Evolutionary conservation across 2,113 vertebrate genomes (phyloP), one percentile per base, ranked within the genome.

Genomic region (Pseudolaguvia tuberculata): DNA sequence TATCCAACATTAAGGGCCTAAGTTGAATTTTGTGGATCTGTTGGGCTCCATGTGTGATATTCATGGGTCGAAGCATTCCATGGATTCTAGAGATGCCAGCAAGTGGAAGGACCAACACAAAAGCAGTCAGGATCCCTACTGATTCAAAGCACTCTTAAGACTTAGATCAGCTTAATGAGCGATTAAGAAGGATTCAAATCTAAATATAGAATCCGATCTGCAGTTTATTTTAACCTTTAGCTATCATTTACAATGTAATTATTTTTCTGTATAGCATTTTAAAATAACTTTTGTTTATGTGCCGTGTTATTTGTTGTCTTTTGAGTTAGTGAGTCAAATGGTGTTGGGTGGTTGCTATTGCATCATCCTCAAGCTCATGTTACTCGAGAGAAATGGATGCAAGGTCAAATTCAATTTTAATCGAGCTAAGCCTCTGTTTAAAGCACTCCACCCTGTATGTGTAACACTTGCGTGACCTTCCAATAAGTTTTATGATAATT

Each of bases 151-250:
- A 42, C 39, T 42, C 39, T 42, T 42, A 8, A 42, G 39, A 42
- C 39, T 42, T 1, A 1, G 39, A 42, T 5, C 39, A 5, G 39
- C 39, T 4, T 42, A 42, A 42, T 42, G 7, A 42, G 39, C 9
- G 39, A 42, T 42, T 42, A 42, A 42, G 7, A 42, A 42, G 8
- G 39, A 42, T 42, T 42, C 8, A 42, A 35, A 42, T 42, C 39
- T 8, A 9, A 8, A 42, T 42, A 8, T 9, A 42, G 39, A 42
- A 1, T 9, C 9, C 7, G 5, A 42, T 8, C 50, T 48, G 39
- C 23, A 57, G 10, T 55, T 39, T 6, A 74, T 17, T 35, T 63
- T 63, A n/a, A 73, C 29, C 27, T 62, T 73, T 13, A 58, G n/a
- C 17, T 14, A 27, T 29, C 18, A 57, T 4, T 8, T 18, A 72